Conservation (phyloP, 2,888 invertebrate genomes). For the Eulithis prunata region DNA sequence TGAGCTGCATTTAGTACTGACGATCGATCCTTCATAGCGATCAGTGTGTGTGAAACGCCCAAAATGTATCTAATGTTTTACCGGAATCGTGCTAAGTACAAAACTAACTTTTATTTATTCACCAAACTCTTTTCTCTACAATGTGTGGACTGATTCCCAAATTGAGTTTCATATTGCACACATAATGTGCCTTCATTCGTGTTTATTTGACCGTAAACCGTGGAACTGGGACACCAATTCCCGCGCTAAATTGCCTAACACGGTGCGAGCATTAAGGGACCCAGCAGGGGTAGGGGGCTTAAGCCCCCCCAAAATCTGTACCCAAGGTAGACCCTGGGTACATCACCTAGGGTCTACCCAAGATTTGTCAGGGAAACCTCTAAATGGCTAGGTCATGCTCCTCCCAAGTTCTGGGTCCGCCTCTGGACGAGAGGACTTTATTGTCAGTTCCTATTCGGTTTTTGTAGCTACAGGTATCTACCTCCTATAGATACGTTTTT, state of each 20-base stretch:
- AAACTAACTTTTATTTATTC: constrained; percentile 1
- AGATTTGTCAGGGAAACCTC: too few relatives aligned
- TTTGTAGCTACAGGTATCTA: not conserved
- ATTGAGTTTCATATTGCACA: constrained; percentile 36
- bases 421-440: constrained; percentile 10
- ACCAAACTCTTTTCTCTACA: constrained; percentile 15
- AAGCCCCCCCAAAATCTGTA: too few relatives aligned
- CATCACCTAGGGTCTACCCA: too few relatives aligned
- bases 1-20: too few relatives aligned
- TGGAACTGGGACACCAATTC: constrained; percentile 63
- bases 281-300: too few relatives aligned
- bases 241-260: constrained; percentile 62
- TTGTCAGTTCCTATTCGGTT: constrained; percentile 20
- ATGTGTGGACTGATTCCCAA: constrained; percentile 26
- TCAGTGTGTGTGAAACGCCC: too few relatives aligned
- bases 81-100: too few relatives aligned
- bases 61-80: not conserved
- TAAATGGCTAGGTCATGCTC: too few relatives aligned
- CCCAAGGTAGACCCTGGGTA: too few relatives aligned
- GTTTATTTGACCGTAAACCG: constrained; percentile 65
- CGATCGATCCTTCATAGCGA: too few relatives aligned
- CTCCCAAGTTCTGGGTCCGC: too few relatives aligned
- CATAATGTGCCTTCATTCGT: constrained; percentile 42
- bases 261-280: constrained; percentile 30
- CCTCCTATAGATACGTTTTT: too few relatives aligned